Evolutionary conservation across 2,113 vertebrate genomes (phyloP), one percentile per base, ranked within the genome.

Genomic region (Vicugna pacos): DNA sequence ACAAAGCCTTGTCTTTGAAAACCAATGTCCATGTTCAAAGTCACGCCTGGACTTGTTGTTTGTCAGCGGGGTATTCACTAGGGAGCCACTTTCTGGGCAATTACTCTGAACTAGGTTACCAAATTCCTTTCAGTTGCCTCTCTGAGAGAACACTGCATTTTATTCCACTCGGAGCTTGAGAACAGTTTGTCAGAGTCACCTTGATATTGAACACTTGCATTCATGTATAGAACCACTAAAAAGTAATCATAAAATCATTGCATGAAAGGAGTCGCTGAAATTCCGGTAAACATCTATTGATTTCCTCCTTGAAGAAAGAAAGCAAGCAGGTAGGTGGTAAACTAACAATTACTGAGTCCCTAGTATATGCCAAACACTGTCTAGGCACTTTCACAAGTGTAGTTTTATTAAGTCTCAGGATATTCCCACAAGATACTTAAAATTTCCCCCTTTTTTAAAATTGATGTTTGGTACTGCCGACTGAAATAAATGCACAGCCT

Each of bases 241-340:
- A 96, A 81, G 79, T 26, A 69, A 88, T 94, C 91, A 90, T 75
- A 83, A 96, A 95, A 97, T 92, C 96, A 82, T 79, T 90, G 42
- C 32, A n/a, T 83, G 80, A 87, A 87, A 95, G 48, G 62, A 86
- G 73, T 91, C 75, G 64, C 64, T 56, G 84, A 89, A 88, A 93
- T 94, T 86, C 54, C 88, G 92, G 84, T 84, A 94, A 76, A 62
- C 58, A 75, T 8, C 32, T 92, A 95, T 80, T 70, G 89, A 97
- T 80, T 87, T 79, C 32, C 70, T 89, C n/a, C 3, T 35, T 62
- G 80, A 94, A 95, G 75, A 58, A 77, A 87, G 42, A 82, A 20
- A 70, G 65, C 77, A 95, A 90, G 30, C 12, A 69, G 7, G 30
- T 72, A 58, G 24, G 16, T 46, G 77, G 50, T 52, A 96, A 94